These are phyloP conservation scores for Hypena proboscidalis DNA, from an alignment of 2,888 invertebrate genomes.

Conservation along the genomic window DNA sequence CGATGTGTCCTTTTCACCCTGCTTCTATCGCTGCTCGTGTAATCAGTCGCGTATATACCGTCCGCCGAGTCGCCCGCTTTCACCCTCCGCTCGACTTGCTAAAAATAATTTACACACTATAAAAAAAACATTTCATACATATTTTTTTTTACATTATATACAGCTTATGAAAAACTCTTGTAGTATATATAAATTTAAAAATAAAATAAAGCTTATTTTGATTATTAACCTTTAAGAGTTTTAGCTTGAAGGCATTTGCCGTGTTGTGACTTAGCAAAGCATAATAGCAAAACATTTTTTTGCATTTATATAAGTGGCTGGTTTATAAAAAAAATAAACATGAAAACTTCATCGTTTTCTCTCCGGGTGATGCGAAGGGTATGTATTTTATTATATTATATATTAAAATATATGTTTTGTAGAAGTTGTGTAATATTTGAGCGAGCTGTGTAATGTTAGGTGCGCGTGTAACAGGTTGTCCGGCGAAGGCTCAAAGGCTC, in stretches of 20 bases:
- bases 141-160: constrained; percentile 34
- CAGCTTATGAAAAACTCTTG: constrained; percentile 20
- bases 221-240: constrained; percentile 38
- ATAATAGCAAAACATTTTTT: constrained; percentile 17
- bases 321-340: constrained; percentile 75
- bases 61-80: constrained; percentile 71
- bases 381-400: constrained; percentile 63
- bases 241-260: constrained; percentile 28
- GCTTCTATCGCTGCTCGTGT: constrained; percentile 67
- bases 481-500: constrained; percentile 53
- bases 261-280: constrained; percentile 31
- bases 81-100: constrained; percentile 40
- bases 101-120: constrained; percentile 46
- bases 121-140: constrained; percentile 35
- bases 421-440: constrained; percentile 14
- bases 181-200: constrained; percentile 28
- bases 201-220: constrained; percentile 20
- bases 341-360: constrained; percentile 92
- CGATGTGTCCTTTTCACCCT: constrained; percentile 80
- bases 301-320: constrained; percentile 45
- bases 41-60: constrained; percentile 81
- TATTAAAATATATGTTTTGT: constrained; percentile 17
- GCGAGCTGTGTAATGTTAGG: constrained; percentile 11
- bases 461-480: constrained; percentile 59
- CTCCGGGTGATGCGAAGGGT: constrained; percentile 92